These are phyloP conservation scores for Zaprionus taronus DNA, from an alignment of 1,140 invertebrate genomes.

Conservation along the genomic window DNA sequence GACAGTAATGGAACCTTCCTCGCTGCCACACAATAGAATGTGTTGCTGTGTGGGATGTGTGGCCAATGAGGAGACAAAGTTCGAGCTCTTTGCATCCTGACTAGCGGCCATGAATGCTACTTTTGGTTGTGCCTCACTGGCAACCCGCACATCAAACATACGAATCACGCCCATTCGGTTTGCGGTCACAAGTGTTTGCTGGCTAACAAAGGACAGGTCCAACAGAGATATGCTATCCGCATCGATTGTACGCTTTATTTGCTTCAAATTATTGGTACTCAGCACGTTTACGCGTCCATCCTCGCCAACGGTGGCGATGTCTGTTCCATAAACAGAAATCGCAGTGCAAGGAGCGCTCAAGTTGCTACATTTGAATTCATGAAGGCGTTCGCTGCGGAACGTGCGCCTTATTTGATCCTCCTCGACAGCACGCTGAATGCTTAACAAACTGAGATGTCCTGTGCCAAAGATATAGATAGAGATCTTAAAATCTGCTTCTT, in stretches of 20 bases:
- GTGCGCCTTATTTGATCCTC: conserved; percentile 85
- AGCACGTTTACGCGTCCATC: conserved; percentile 87
- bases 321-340: conserved; percentile 88
- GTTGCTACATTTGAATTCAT: conserved; percentile 87
- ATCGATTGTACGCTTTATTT: conserved; percentile 78
- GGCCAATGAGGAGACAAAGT: conserved; percentile 89
- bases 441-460: conserved; percentile 87
- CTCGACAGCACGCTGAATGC: conserved; percentile 86
- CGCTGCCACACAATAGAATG: conserved; percentile 91
- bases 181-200: conserved; percentile 91
- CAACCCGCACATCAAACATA: conserved; percentile 91
- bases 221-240: conserved; percentile 93
- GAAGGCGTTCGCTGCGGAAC: conserved; percentile 87
- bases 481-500: not conserved
- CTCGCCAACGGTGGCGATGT: conserved; percentile 92
- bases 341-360: conserved; percentile 88
- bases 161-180: conserved; percentile 94
- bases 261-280: conserved; percentile 53
- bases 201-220: conserved; percentile 91
- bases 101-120: conserved; percentile 88
- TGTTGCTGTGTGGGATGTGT: conserved; percentile 94
- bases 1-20: conserved; percentile 92
- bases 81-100: conserved; percentile 87
- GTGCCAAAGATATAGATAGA: not conserved
- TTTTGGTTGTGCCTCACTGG: conserved; percentile 86